Conservation (phyloP, 1,140 invertebrate species). For the Trachymyrmex septentrionalis region DNA sequence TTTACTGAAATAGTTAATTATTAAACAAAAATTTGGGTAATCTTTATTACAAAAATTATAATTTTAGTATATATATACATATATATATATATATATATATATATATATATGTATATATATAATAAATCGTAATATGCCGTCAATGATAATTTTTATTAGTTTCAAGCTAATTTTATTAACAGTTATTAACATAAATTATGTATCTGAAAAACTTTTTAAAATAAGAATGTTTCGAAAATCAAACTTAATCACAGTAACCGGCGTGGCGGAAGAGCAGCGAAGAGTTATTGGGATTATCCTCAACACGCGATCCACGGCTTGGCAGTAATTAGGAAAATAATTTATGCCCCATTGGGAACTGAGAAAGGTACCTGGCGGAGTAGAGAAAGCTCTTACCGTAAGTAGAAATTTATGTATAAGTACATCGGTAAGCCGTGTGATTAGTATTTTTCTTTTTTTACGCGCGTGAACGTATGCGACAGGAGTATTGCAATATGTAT, state of each 20-base stretch:
- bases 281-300: slow-evolving; percentile 49
- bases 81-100: too few relatives aligned
- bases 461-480: neutral
- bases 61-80: neutral
- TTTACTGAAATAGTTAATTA: neutral
- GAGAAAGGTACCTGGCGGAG: slow-evolving; percentile 47
- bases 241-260: slow-evolving; percentile 29
- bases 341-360: slow-evolving; percentile 61
- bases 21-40: neutral
- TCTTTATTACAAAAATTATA: slow-evolving; percentile 2
- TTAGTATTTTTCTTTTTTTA: slow-evolving; percentile 48
- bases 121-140: neutral
- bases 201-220: slow-evolving; percentile 30
- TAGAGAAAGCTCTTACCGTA: slow-evolving; percentile 59
- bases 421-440: slow-evolving; percentile 54
- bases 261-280: slow-evolving; percentile 13
- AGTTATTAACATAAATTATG: neutral
- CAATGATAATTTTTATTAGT: slow-evolving; percentile 4
- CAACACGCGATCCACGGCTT: slow-evolving; percentile 47
- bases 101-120: neutral
- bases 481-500: neutral
- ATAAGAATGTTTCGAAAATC: slow-evolving; percentile 19
- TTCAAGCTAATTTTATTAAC: neutral
- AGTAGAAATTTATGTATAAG: slow-evolving; percentile 61
- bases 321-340: slow-evolving; percentile 64